These are phyloP conservation scores for Drosophila tripunctata DNA, from an alignment of 2,888 invertebrate genomes.

Conservation along the genomic window DNA sequence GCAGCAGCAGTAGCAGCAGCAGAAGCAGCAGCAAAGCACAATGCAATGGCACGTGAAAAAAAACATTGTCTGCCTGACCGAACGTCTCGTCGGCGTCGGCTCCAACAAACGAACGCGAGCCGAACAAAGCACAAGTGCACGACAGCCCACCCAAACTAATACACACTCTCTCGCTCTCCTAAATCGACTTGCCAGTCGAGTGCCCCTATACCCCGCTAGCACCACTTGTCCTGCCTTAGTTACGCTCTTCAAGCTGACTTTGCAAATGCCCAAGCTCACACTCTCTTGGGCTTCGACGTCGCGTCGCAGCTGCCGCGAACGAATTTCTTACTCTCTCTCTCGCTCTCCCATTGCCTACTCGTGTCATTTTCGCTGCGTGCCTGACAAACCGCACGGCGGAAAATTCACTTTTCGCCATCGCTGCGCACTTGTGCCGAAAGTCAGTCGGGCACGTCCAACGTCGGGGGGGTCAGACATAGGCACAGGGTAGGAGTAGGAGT, in stretches of 20 bases:
- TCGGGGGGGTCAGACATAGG: constrained; percentile 14
- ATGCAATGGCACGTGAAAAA: constrained; percentile 75
- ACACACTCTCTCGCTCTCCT: neutral
- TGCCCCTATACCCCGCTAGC: constrained; percentile 1
- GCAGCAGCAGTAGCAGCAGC: neutral
- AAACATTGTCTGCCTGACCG: constrained; percentile 74
- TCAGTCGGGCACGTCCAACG: constrained; percentile 77
- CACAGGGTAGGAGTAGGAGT: neutral
- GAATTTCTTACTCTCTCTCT: constrained; percentile 51
- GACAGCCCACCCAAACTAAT: constrained; percentile 9
- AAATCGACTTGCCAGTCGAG: too few relatives aligned
- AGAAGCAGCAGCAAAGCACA: constrained; percentile 39
- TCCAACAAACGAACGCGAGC: constrained; percentile 30
- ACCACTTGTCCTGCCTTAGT: constrained; percentile 12
- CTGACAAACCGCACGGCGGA: constrained; percentile 76
- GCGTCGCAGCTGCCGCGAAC: constrained; percentile 13
- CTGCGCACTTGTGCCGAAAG: constrained; percentile 80
- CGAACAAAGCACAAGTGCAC: constrained; percentile 11
- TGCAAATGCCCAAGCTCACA: constrained; percentile 31
- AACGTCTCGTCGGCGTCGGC: too few relatives aligned
- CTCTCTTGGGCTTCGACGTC: constrained; percentile 18
- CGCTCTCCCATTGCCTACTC: constrained; percentile 8
- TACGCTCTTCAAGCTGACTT: constrained; percentile 59
- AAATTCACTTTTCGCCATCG: constrained; percentile 81
- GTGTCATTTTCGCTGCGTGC: constrained; percentile 60